These are phyloP conservation scores for Achlya flavicornis DNA, from an alignment of 2,888 invertebrate species.

Conservation along the genomic window DNA sequence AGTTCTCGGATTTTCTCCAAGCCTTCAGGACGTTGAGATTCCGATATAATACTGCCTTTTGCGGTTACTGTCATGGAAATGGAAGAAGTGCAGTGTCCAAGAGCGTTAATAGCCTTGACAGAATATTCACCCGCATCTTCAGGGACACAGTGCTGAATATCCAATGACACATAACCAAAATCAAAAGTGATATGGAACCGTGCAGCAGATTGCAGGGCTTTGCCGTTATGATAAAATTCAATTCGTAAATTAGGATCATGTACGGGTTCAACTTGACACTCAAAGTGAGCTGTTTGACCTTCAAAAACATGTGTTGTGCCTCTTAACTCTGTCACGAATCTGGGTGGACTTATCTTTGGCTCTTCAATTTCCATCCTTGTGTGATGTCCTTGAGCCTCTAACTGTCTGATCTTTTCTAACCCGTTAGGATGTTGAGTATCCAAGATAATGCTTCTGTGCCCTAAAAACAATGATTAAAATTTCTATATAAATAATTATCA, in stretches of 20 bases:
- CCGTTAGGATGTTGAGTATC: conserved; percentile 97
- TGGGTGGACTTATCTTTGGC: conserved; percentile 90
- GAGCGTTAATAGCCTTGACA: conserved; percentile 94
- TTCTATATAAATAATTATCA: no score
- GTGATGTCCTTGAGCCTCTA: conserved; percentile 94
- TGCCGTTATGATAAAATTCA: conserved; percentile 96
- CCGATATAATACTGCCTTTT: conserved; percentile 92
- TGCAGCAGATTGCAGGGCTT: conserved; percentile 94
- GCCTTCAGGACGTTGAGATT: conserved; percentile 97
- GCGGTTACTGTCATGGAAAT: conserved; percentile 92
- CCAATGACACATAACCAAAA: conserved; percentile 98
- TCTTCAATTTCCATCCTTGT: conserved; percentile 92
- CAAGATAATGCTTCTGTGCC: conserved; percentile 92
- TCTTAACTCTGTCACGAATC: conserved; percentile 93
- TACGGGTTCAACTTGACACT: conserved; percentile 95
- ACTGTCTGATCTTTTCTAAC: conserved; percentile 93
- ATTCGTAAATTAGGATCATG: conserved; percentile 95
- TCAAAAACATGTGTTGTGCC: conserved; percentile 95
- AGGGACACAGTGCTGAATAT: conserved; percentile 96
- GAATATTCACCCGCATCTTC: conserved; percentile 98
- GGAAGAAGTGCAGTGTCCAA: conserved; percentile 94
- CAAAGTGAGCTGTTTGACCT: conserved; percentile 97
- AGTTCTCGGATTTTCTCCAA: conserved; percentile 95
- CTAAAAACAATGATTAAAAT: conserved; percentile 60
- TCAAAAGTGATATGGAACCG: conserved; percentile 98